These are phyloP conservation scores for Corythornis vintsioides DNA, from an alignment of 2,113 vertebrate genomes.

Conservation along the genomic window DNA sequence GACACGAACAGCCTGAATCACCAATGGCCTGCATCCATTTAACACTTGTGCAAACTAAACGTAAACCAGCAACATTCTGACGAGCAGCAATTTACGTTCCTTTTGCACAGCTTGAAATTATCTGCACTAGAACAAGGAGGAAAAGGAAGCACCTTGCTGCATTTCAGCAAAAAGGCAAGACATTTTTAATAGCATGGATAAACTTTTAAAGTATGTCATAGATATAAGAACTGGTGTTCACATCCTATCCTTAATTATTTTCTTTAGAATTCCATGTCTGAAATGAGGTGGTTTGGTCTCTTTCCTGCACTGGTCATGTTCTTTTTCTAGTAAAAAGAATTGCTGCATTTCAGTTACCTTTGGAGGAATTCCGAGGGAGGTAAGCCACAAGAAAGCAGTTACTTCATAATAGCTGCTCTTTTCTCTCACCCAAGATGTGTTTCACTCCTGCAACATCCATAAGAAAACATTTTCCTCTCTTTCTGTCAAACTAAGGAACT, in stretches of 20 bases:
- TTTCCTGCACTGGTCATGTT: background rate
- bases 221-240: background rate
- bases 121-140: background rate
- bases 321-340: background rate
- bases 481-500: slow-evolving; percentile 33
- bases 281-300: background rate
- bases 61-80: background rate
- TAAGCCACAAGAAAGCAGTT: background rate
- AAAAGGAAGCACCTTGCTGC: background rate
- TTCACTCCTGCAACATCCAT: background rate
- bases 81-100: background rate
- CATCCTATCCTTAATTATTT: background rate
- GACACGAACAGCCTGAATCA: background rate
- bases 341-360: background rate
- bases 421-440: background rate
- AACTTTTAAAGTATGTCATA: background rate
- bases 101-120: background rate
- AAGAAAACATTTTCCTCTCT: slow-evolving; percentile 48
- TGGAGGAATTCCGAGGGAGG: background rate
- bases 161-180: background rate
- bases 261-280: background rate
- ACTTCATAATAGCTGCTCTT: background rate
- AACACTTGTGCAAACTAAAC: background rate
- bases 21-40: background rate
- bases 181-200: background rate